Evolutionary conservation across 2,113 vertebrate genomes (phyloP).

Genomic region (Scomber colias): DNA sequence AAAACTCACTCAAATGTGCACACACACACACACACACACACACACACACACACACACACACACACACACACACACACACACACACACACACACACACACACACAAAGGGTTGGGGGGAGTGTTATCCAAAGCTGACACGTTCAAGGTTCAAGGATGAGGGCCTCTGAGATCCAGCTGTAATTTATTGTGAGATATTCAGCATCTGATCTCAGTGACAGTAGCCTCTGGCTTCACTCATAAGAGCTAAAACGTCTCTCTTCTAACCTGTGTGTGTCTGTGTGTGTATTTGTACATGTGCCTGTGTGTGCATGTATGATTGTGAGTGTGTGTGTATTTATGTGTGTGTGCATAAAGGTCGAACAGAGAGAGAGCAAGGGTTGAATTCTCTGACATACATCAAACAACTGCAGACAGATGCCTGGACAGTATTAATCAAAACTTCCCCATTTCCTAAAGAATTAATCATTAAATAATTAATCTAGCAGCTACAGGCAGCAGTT

Average conservation of each 20-base stretch:
- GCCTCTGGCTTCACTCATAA: slow-evolving; percentile 92
- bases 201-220: slow-evolving; percentile 92
- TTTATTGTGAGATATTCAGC: slow-evolving; percentile 93
- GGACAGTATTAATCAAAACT: slow-evolving; percentile 99
- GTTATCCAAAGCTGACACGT: slow-evolving; percentile 84
- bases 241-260: slow-evolving; percentile 70
- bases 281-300: slow-evolving; percentile 4
- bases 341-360: slow-evolving; percentile 54
- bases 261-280: slow-evolving; percentile 41
- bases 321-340: slow-evolving; percentile 18
- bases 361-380: slow-evolving; percentile 73
- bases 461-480: slow-evolving; percentile 99
- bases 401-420: slow-evolving; percentile 92
- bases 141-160: slow-evolving; percentile 82
- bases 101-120: slow-evolving; percentile 57
- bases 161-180: slow-evolving; percentile 92
- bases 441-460: slow-evolving; percentile 99
- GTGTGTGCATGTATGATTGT: slow-evolving; percentile 9
- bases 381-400: slow-evolving; percentile 98
- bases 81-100: slow-evolving; percentile 44
- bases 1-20: slow-evolving; percentile 71
- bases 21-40: slow-evolving; percentile 45
- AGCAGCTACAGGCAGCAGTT: slow-evolving; percentile 94
- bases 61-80: slow-evolving; percentile 39
- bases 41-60: slow-evolving; percentile 43